These are phyloP conservation scores for Hemicrepidius hirtus DNA, from an alignment of 2,888 invertebrate species.

Conservation along the genomic window DNA sequence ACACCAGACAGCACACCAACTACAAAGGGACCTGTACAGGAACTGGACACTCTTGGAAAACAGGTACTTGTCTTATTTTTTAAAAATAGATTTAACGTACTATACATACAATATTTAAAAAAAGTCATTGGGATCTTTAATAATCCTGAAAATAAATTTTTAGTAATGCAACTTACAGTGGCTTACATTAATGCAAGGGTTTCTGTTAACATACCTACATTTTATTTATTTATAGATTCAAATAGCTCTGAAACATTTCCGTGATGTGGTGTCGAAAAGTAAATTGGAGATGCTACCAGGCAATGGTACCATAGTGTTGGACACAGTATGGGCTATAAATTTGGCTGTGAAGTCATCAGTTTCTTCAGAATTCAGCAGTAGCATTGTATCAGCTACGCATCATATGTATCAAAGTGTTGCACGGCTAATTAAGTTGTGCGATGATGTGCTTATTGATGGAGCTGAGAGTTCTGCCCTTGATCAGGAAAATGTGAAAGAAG, in stretches of 20 bases:
- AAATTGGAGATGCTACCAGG: conserved; percentile 95
- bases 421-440: conserved; percentile 90
- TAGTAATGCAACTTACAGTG: too few relatives aligned
- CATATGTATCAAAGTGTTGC: conserved; percentile 91
- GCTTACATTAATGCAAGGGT: too few relatives aligned
- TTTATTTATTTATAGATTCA: conserved; percentile 74
- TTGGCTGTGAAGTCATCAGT: conserved; percentile 71
- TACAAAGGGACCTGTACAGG: conserved; percentile 66
- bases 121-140: background rate
- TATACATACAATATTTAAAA: conserved; percentile 9
- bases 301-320: conserved; percentile 94
- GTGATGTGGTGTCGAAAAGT: conserved; percentile 93
- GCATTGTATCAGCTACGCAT: conserved; percentile 86
- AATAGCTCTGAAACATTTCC: conserved; percentile 89
- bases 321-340: conserved; percentile 92
- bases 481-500: conserved; percentile 79
- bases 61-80: conserved; percentile 51
- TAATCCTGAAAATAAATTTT: background rate
- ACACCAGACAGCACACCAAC: conserved; percentile 72
- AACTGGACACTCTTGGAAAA: conserved; percentile 58
- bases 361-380: conserved; percentile 75
- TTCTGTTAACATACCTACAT: background rate
- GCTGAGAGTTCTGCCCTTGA: conserved; percentile 79
- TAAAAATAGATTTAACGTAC: too few relatives aligned
- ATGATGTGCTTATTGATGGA: conserved; percentile 87